Conservation (phyloP, 2,888 invertebrate genomes). For the Polyploca ridens region DNA sequence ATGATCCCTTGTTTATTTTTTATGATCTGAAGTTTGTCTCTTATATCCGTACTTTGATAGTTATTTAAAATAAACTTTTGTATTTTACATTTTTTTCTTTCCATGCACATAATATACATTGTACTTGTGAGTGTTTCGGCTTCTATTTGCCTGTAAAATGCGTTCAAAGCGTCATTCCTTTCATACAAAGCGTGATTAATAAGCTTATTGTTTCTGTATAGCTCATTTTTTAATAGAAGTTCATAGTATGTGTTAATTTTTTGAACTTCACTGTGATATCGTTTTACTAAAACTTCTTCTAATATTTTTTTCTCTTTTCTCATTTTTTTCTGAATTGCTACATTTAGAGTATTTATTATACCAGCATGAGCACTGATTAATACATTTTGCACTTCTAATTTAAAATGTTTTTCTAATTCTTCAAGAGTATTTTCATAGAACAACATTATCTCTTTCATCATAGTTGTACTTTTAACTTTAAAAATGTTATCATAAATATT, state of each 20-base stretch:
- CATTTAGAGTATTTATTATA: constrained; percentile 61
- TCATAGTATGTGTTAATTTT: constrained; percentile 70
- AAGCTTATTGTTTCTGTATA: constrained; percentile 49
- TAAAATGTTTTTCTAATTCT: constrained; percentile 65
- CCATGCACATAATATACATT: constrained; percentile 74
- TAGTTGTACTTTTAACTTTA: constrained; percentile 56
- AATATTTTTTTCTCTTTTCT: constrained; percentile 53
- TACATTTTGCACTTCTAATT: constrained; percentile 54
- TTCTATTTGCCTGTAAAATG: constrained; percentile 65
- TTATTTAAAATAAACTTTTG: constrained; percentile 65
- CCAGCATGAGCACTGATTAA: constrained; percentile 53
- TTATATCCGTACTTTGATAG: constrained; percentile 55
- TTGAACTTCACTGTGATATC: constrained; percentile 52
- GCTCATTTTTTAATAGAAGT: constrained; percentile 63
- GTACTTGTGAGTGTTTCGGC: constrained; percentile 66
- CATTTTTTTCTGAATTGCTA: constrained; percentile 61
- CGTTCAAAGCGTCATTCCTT: constrained; percentile 67
- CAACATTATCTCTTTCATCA: constrained; percentile 57
- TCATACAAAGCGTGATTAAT: constrained; percentile 57
- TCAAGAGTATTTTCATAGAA: constrained; percentile 69
- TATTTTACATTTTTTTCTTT: constrained; percentile 75
- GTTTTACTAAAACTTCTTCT: constrained; percentile 51
- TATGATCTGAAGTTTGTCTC: constrained; percentile 58
- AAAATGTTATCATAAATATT: constrained; percentile 58
- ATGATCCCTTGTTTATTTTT: constrained; percentile 56